Evolutionary conservation across 2,888 invertebrate genomes (phyloP), one percentile per base, ranked within the genome.

Genomic region (Cerastoderma edule): DNA sequence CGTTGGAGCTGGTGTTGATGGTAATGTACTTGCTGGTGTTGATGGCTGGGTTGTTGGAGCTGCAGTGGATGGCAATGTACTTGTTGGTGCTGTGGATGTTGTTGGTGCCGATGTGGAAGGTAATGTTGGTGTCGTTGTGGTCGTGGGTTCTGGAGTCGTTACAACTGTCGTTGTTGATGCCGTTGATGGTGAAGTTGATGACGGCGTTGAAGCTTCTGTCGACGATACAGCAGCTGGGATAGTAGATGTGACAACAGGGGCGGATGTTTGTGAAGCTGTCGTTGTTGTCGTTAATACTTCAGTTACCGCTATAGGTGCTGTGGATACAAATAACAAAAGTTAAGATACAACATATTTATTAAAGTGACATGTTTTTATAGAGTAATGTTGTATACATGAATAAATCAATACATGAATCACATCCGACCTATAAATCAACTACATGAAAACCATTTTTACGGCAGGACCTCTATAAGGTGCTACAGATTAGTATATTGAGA

Each of bases 61-160:
- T 30, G 50, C 30, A n/a, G 50, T 27, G 19, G 50, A 28, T 2
- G 50, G 6, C 50, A 44, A 1, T 74, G 73, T 32, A 30, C 79
- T 35, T 28, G 63, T 28, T 28, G 68, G 27, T 27, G 48, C 46
- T 35, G 53, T 39, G 16, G 63, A 32, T 1, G 32, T n/a, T 39
- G 71, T 39, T 33, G 27, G 50, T 54, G 57, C 24, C 10, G 28
- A 16, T 28, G 75, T 13, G 28, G 44, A 16, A 24, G 39, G 28
- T 22, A 75, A 56, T 46, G 72, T 66, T 44, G 65, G 44, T n/a
- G 64, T 28, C 50, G 67, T 33, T 46, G 70, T 35, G 24, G 68
- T 50, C 3, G 68, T 56, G 53, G 60, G 22, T 72, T 67, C 56
- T 60, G 56, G 24, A 32, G 72, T 35, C 0, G 72, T 39, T 33